Percentiles rank a stretch among this genome's conserved stretches.
Evolutionary conservation across 2,113 vertebrate genomes (phyloP).

Genomic region (Oncorhynchus nerka): DNA sequence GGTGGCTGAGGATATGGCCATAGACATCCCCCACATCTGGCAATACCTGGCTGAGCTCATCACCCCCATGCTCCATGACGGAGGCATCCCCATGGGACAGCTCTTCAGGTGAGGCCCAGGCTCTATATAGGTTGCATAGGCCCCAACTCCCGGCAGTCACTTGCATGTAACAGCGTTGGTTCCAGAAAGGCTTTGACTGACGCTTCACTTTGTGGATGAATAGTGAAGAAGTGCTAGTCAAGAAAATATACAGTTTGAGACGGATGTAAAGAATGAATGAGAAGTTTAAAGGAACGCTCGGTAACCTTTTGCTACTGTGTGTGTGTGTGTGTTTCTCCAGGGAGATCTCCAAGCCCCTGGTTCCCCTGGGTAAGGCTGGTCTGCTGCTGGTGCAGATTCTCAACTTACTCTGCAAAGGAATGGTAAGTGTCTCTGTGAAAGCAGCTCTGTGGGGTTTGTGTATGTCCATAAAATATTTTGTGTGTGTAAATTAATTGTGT

Average conservation of each 20-base stretch:
- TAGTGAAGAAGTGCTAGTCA: background rate
- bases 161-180: background rate
- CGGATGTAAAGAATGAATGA: no score
- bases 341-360: conserved; percentile 89
- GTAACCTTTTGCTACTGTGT: background rate
- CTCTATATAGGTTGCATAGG: background rate
- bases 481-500: background rate
- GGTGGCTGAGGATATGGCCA: conserved; percentile 90
- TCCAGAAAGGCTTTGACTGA: background rate
- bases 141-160: background rate
- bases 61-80: conserved; percentile 87
- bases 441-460: background rate
- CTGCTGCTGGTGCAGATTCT: conserved; percentile 86
- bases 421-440: conserved; percentile 67
- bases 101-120: conserved; percentile 84
- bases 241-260: no score
- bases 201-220: background rate
- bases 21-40: conserved; percentile 98
- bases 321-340: conserved; percentile 59
- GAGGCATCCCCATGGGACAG: conserved; percentile 87
- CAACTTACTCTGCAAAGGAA: conserved; percentile 87
- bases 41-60: conserved; percentile 92
- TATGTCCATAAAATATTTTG: background rate
- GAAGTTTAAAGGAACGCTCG: background rate
- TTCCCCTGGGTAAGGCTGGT: conserved; percentile 84